Evolutionary conservation across 2,797 vertebrate genomes (phyloP).

Genomic region (Selene dorsalis): DNA sequence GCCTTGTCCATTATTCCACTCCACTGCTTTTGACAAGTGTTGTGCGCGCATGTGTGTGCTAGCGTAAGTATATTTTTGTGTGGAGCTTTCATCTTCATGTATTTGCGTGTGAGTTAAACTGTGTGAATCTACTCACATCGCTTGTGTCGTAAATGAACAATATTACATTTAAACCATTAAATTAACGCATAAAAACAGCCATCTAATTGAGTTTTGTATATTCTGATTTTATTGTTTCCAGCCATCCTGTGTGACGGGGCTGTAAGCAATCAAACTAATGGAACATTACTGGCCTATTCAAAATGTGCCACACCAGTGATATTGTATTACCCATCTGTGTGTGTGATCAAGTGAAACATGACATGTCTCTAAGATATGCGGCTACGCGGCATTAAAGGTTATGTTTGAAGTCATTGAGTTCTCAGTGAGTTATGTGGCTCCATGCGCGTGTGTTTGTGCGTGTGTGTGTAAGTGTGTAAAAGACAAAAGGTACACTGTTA

Average conservation of each 20-base stretch:
- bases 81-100: constrained; percentile 27
- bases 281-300: constrained; percentile 79
- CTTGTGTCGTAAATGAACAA: constrained; percentile 64
- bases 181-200: constrained; percentile 76
- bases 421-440: constrained; percentile 16
- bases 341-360: constrained; percentile 64
- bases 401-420: constrained; percentile 51
- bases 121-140: constrained; percentile 42
- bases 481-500: constrained; percentile 29
- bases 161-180: constrained; percentile 74
- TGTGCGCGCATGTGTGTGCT: not conserved
- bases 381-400: constrained; percentile 49
- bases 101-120: constrained; percentile 54
- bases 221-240: constrained; percentile 74
- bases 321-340: constrained; percentile 66
- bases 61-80: constrained; percentile 39
- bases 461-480: constrained; percentile 8
- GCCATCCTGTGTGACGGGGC: constrained; percentile 64
- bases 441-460: not conserved
- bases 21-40: constrained; percentile 69
- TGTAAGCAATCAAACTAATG: constrained; percentile 84
- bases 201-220: constrained; percentile 76
- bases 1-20: constrained; percentile 82
- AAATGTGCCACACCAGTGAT: constrained; percentile 67
- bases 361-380: constrained; percentile 45